Conservation (phyloP, 2,888 invertebrate species). For the Eudemis profundana region DNA sequence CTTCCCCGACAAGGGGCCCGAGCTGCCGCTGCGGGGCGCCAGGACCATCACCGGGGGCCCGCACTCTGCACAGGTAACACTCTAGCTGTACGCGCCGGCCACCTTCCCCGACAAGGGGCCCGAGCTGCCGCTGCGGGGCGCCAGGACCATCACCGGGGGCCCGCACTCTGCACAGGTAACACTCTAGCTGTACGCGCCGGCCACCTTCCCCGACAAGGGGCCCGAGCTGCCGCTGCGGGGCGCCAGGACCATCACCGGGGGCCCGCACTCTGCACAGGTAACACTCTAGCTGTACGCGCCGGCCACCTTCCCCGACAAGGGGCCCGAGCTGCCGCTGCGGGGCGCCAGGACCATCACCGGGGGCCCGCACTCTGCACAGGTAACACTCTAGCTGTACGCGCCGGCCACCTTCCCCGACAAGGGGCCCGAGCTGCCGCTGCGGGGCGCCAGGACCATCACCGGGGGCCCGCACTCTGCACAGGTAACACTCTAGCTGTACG, state of each 20-base stretch:
- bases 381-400: conserved; percentile 89
- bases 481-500: conserved; percentile 96
- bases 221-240: conserved; percentile 93
- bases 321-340: conserved; percentile 68
- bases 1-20: conserved; percentile 95
- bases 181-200: conserved; percentile 93
- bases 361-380: conserved; percentile 86
- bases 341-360: conserved; percentile 88
- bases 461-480: conserved; percentile 92
- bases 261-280: conserved; percentile 87
- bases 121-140: conserved; percentile 91
- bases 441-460: conserved; percentile 93
- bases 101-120: conserved; percentile 96
- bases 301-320: no score
- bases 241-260: conserved; percentile 93
- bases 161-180: conserved; percentile 83
- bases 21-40: conserved; percentile 87
- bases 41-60: conserved; percentile 85
- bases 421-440: conserved; percentile 96
- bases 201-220: conserved; percentile 94
- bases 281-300: conserved; percentile 83
- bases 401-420: conserved; percentile 95
- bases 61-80: conserved; percentile 96
- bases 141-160: conserved; percentile 93
- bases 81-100: conserved; percentile 97